Percentiles rank a stretch among this genome's conserved stretches.
These are phyloP conservation scores for Phallusia fumigata DNA, from an alignment of 23 tunicate species.

Conservation along the genomic window DNA sequence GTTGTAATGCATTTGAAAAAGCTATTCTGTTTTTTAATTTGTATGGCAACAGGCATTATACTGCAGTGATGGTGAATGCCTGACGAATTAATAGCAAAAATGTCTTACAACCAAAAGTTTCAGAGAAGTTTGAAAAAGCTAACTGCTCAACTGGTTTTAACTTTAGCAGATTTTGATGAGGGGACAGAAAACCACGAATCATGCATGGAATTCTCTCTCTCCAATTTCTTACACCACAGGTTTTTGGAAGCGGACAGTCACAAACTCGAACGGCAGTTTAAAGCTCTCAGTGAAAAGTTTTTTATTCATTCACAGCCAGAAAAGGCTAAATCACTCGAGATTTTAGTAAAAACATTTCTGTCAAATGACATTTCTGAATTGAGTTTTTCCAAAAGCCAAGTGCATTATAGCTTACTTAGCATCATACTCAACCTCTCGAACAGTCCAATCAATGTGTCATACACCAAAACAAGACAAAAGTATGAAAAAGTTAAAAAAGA, in stretches of 20 bases:
- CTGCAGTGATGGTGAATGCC: too few relatives aligned
- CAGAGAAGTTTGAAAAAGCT: conserved; percentile 21
- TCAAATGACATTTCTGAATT: conserved; percentile 23
- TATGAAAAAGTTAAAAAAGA: background rate
- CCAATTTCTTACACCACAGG: conserved; percentile 58
- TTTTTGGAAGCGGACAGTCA: conserved; percentile 65
- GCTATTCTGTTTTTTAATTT: too few relatives aligned
- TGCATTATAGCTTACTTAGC: conserved; percentile 47
- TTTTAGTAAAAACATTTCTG: conserved; percentile 26
- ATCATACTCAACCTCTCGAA: conserved; percentile 51
- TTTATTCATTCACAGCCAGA: conserved; percentile 64
- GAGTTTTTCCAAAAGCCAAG: conserved; percentile 40
- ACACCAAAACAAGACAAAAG: conserved; percentile 10
- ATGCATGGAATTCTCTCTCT: conserved; percentile 69
- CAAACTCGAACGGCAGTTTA: conserved; percentile 39
- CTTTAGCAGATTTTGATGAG: conserved; percentile 54
- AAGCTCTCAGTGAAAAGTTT: conserved; percentile 74
- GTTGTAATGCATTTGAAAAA: too few relatives aligned
- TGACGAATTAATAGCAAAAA: background rate
- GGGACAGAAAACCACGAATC: conserved; percentile 58
- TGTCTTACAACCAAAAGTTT: conserved; percentile 45
- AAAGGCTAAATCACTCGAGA: conserved; percentile 45
- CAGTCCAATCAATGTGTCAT: conserved; percentile 38
- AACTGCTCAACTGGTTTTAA: conserved; percentile 42
- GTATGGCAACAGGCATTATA: too few relatives aligned